Evolutionary conservation across 2,797 vertebrate genomes (phyloP).

Genomic region (Cyclopterus lumpus): DNA sequence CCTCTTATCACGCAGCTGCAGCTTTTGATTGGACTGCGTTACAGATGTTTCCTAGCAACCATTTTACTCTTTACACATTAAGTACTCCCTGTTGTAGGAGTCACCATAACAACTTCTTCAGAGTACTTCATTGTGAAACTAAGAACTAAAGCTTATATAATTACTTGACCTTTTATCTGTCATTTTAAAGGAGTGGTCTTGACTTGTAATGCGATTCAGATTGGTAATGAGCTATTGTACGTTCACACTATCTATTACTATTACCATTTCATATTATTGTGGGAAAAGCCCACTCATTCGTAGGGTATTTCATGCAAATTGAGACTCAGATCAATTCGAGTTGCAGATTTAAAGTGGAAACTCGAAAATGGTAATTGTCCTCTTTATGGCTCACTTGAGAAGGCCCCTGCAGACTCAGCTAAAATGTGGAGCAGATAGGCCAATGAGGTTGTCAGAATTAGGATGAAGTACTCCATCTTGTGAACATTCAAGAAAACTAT

Average conservation of each 20-base stretch:
- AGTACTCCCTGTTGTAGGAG: background rate
- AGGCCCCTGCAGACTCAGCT: slow-evolving; percentile 44
- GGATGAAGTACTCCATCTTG: slow-evolving; percentile 45
- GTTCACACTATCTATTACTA: slow-evolving; percentile 51
- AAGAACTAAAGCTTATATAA: slow-evolving; percentile 39
- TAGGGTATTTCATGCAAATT: slow-evolving; percentile 53
- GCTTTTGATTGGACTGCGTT: background rate
- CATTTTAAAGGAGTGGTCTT: slow-evolving; percentile 31
- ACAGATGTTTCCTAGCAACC: background rate
- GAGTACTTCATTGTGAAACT: slow-evolving; percentile 9
- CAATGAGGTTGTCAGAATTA: slow-evolving; percentile 42
- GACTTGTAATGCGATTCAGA: slow-evolving; percentile 18
- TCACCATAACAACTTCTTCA: background rate
- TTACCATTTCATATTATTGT: slow-evolving; percentile 55
- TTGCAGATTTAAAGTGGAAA: slow-evolving; percentile 53
- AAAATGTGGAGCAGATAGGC: slow-evolving; percentile 45
- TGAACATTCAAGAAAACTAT: slow-evolving; percentile 31
- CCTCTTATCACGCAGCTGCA: background rate
- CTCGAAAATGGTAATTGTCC: slow-evolving; percentile 64
- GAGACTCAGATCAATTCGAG: slow-evolving; percentile 35
- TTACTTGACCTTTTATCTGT: slow-evolving; percentile 56
- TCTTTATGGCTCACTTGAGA: slow-evolving; percentile 51
- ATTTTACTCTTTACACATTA: background rate
- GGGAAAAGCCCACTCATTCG: slow-evolving; percentile 36
- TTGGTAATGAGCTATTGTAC: slow-evolving; percentile 50